Evolutionary conservation across 2,888 invertebrate species (phyloP), one percentile per base, ranked within the genome.

Genomic region (Pomacea canaliculata): DNA sequence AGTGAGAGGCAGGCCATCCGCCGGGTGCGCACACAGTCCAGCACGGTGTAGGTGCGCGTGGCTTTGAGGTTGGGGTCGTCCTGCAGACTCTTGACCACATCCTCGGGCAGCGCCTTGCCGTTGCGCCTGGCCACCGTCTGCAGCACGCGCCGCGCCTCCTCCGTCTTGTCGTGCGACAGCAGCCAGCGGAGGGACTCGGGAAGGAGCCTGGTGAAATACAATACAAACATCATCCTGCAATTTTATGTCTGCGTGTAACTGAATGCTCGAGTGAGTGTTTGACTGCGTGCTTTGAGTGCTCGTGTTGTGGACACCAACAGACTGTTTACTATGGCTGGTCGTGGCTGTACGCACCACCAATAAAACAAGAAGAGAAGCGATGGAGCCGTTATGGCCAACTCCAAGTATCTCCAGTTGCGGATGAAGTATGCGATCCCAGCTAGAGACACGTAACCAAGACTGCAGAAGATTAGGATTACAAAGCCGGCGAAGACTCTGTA

Each of bases 141-240:
- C 9, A 97, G 90, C 80, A 96, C 94, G 80, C 93, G 93, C 78
- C 95, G 93, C 0, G 96, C 97, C 91, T 96, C 96, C 88, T 95
- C 95, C 60, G 96, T 92, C 78, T 94, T 93, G 23, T 95, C 96
- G 88, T 94, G 94, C 87, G 96, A 95, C 51, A 97, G 91, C 19
- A 97, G 92, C 97, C 97, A 97, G 83, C 97, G 92, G 0, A 97
- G 96, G 19, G 96, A 97, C 91, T 97, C 97, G 0, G 97, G 97
- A 86, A 97, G 92, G 82, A 95, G 94, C 93, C 94, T 93, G 80
- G 49, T 9, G 1, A 19, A 23, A 49, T 23, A 66, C 4, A 37
- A 66, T 13, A 16, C 3, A 27, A 23, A 13, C 37, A 5, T 23
- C 23, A 23, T 19, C 16, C 60, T 1, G 37, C 4, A 37, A 37